A percentile compares a stretch with the other conserved stretches of the same genome.
Conservation (phyloP, 2,113 vertebrate genomes). For the Apodemus speciosus region DNA sequence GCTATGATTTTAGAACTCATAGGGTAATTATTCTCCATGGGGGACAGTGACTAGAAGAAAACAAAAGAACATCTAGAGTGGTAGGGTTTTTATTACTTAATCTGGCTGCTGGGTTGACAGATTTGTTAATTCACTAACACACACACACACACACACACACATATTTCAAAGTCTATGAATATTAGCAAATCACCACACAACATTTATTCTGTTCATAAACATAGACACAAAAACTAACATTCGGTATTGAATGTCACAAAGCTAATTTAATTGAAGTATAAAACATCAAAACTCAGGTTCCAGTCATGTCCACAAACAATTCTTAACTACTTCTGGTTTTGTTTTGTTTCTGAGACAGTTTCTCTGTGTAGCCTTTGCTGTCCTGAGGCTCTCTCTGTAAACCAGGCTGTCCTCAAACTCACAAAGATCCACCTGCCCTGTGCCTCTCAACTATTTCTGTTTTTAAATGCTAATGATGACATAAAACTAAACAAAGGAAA, state of each 20-base stretch:
- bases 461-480: conserved; percentile 18
- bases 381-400: too few relatives aligned
- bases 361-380: too few relatives aligned
- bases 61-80: too few relatives aligned
- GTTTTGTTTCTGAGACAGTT: too few relatives aligned
- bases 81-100: not conserved
- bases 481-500: not conserved
- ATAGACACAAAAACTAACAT: conserved; percentile 4
- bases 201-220: conserved; percentile 17
- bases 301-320: not conserved
- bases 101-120: not conserved
- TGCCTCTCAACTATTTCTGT: not conserved
- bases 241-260: conserved; percentile 18
- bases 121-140: not conserved
- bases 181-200: conserved; percentile 28
- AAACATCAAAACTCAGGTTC: not conserved
- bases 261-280: not conserved
- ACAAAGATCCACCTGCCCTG: too few relatives aligned
- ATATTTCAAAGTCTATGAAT: not conserved
- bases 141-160: not conserved
- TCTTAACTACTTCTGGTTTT: conserved; percentile 10
- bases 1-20: too few relatives aligned
- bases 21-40: too few relatives aligned
- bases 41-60: too few relatives aligned
- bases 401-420: too few relatives aligned